A percentile compares a stretch with the other conserved stretches of the same genome.
Conservation (phyloP, 1,140 invertebrate species). For the Bombus confusus region DNA sequence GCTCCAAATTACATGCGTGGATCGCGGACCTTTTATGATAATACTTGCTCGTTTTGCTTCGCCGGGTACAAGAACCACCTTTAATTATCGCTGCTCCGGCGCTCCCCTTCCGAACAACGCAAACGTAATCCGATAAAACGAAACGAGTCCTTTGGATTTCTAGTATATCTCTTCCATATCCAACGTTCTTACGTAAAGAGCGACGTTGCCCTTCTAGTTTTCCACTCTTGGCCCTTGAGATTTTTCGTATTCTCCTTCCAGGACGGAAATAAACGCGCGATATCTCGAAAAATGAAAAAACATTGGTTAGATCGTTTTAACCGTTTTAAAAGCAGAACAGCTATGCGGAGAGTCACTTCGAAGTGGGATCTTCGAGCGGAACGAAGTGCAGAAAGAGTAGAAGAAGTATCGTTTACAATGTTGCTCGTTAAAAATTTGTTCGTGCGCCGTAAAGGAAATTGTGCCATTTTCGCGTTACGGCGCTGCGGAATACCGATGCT, state of each 20-base stretch:
- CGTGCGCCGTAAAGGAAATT: neutral
- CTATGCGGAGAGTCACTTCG: neutral
- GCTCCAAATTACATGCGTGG: slow-evolving; percentile 78
- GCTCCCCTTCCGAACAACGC: slow-evolving; percentile 1
- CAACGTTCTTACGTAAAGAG: no score
- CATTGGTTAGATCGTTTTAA: neutral
- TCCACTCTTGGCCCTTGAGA: no score
- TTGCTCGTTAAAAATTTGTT: slow-evolving; percentile 4
- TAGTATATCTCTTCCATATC: neutral
- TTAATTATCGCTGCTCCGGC: slow-evolving; percentile 35
- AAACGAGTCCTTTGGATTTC: neutral
- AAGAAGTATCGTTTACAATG: neutral
- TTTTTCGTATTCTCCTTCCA: no score
- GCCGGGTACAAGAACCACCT: slow-evolving; percentile 13
- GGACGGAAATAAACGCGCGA: no score
- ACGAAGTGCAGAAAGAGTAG: neutral
- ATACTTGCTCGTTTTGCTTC: slow-evolving; percentile 46
- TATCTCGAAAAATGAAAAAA: no score
- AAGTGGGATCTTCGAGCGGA: neutral
- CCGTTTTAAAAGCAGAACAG: neutral
- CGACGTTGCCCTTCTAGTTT: no score
- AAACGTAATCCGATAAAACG: slow-evolving; percentile 11
- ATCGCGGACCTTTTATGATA: slow-evolving; percentile 57
- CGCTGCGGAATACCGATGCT: neutral
- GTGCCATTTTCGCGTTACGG: neutral